A percentile compares a stretch with the other conserved stretches of the same genome.
phyloP scores from a whole-genome alignment of 2,888 invertebrate species.

The Saturnia pavonia region DNA sequence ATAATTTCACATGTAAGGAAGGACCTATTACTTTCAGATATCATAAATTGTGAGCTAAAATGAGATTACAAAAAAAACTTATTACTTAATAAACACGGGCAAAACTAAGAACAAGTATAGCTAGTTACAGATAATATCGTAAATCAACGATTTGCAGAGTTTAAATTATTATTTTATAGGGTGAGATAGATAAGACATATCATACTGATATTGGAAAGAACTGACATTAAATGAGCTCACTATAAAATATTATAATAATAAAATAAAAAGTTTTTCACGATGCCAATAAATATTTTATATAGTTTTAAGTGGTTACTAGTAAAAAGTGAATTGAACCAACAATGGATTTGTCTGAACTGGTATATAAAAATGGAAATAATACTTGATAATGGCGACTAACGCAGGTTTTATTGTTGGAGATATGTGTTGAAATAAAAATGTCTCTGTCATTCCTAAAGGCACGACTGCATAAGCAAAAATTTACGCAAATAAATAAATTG shows the following conservation, averaged over 20 bases:
- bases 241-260: background rate
- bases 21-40: too few relatives aligned
- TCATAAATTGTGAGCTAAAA: too few relatives aligned
- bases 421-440: conserved; percentile 40
- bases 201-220: background rate
- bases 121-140: too few relatives aligned
- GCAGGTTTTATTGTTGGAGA: conserved; percentile 31
- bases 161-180: background rate
- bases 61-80: too few relatives aligned
- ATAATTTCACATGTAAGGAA: too few relatives aligned
- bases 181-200: too few relatives aligned
- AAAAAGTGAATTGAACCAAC: conserved; percentile 44
- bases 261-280: conserved; percentile 10
- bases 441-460: conserved; percentile 21
- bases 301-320: conserved; percentile 39
- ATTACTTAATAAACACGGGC: too few relatives aligned
- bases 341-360: conserved; percentile 33
- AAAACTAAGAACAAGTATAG: too few relatives aligned
- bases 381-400: conserved; percentile 36
- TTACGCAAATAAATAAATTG: background rate
- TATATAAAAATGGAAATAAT: conserved; percentile 37
- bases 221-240: background rate
- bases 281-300: conserved; percentile 16
- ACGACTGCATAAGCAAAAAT: background rate
- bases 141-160: too few relatives aligned